Evolutionary conservation across 2,888 invertebrate genomes (phyloP).

Genomic region (Drosophila helvetica): DNA sequence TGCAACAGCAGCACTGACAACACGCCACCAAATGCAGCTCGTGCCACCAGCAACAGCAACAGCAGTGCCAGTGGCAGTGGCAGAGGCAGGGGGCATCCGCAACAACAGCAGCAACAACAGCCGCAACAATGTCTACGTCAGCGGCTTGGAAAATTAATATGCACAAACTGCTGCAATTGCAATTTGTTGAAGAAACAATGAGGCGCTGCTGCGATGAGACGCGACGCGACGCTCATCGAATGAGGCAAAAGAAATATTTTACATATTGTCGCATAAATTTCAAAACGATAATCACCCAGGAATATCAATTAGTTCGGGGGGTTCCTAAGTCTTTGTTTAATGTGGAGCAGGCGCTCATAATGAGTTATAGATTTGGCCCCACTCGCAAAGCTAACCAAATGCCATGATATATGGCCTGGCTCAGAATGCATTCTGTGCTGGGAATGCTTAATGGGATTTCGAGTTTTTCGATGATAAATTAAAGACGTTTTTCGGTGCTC

Average conservation of each 20-base stretch:
- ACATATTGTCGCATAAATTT: slow-evolving; percentile 72
- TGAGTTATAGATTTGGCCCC: slow-evolving; percentile 71
- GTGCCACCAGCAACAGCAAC: slow-evolving; percentile 53
- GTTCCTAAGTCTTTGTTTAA: slow-evolving; percentile 53
- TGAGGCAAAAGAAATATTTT: slow-evolving; percentile 58
- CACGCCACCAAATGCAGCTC: slow-evolving; percentile 52
- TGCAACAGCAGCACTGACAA: slow-evolving; percentile 27
- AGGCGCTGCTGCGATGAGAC: slow-evolving; percentile 51
- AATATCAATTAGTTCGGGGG: slow-evolving; percentile 65
- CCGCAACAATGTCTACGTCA: slow-evolving; percentile 36
- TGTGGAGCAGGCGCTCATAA: slow-evolving; percentile 66
- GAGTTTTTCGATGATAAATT: slow-evolving; percentile 30
- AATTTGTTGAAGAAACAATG: slow-evolving; percentile 77
- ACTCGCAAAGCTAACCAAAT: slow-evolving; percentile 37
- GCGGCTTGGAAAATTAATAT: slow-evolving; percentile 70
- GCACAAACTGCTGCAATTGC: slow-evolving; percentile 73
- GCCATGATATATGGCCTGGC: slow-evolving; percentile 53
- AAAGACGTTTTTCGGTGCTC: slow-evolving; percentile 1
- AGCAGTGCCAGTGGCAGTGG: too few relatives aligned
- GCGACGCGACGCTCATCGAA: slow-evolving; percentile 1
- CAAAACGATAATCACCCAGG: slow-evolving; percentile 58
- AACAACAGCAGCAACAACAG: slow-evolving; percentile 10
- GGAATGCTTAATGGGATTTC: slow-evolving; percentile 49
- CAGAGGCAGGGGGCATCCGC: not conserved
- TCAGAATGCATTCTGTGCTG: slow-evolving; percentile 46